Evolutionary conservation across 1,140 invertebrate genomes (phyloP), one percentile per base, ranked within the genome.

Genomic region (Lineus longissimus): DNA sequence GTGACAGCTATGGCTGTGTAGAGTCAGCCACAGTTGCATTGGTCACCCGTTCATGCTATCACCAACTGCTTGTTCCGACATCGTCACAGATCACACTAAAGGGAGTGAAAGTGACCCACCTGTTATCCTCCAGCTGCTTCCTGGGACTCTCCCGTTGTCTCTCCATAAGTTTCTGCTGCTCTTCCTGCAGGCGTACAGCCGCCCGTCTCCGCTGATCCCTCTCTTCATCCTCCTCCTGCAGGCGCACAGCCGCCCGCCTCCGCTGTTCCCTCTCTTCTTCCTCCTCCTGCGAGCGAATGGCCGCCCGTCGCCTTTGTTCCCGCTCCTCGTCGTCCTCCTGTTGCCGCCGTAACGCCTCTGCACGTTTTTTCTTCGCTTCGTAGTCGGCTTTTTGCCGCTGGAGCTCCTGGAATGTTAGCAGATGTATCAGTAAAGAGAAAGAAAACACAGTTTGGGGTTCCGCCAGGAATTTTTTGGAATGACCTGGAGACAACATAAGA

Each of bases 171-270:
- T 62, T 62, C 59, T 67, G 68, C 63, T 79, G 76, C 58, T 80
- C 76, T 57, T 77, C 76, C 60, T 77, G 70, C 31, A 80, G 25
- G 63, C 67, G 72, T 17, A 71, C 55, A 4, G 76, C 76, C 13
- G 70, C 68, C 61, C 72, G 67, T 45, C 77, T 59, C 7, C 75
- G 56, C 33, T 75, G 69, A 47, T 78, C 77, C 41, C 65, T 70
- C 62, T 78, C 75, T 55, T 71, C n/a, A n/a, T n/a, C n/a, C 58
- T 80, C 76, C 59, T 77, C 76, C 60, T 77, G 70, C 31, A 80
- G 25, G 63, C 67, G 72, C n/a, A 71, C 55, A 4, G 76, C 76
- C 13, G 70, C 68, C 61, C 72, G 67, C 45, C 77, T 59, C 7
- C 75, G 56, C 33, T 75, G 69, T 54, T 78, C 77, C 41, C 65